Evolutionary conservation across 2,797 vertebrate genomes (phyloP).

Genomic region (Numenius phaeopus): DNA sequence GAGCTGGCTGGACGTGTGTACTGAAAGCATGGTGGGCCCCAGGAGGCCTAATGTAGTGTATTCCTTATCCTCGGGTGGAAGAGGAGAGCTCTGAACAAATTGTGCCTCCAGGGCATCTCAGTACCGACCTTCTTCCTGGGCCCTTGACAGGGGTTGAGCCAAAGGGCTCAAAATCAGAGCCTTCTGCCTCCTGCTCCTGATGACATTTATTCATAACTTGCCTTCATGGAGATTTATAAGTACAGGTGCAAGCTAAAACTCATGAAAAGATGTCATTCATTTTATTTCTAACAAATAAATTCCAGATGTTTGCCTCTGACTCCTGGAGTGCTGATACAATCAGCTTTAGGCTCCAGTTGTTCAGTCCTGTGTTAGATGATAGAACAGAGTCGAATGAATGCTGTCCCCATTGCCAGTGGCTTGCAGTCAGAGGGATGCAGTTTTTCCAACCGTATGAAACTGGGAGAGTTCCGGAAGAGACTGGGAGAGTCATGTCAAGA

Average conservation of each 20-base stretch:
- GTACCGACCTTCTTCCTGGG: neutral
- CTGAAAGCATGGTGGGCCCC: neutral
- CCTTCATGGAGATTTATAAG: constrained; percentile 12
- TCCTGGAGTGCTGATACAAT: neutral
- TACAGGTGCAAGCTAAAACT: constrained; percentile 40
- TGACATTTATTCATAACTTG: constrained; percentile 15
- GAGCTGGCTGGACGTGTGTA: neutral
- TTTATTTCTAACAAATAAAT: constrained; percentile 29
- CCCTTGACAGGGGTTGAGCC: neutral
- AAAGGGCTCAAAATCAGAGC: neutral
- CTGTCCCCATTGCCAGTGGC: neutral
- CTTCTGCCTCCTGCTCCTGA: neutral
- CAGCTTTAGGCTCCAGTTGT: neutral
- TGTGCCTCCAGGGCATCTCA: neutral
- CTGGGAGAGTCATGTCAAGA: neutral
- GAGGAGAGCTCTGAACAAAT: neutral
- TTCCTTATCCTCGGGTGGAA: neutral
- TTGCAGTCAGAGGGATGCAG: neutral
- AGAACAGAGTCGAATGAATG: neutral
- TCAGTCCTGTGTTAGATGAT: neutral
- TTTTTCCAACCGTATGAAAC: neutral
- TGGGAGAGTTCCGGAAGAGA: neutral
- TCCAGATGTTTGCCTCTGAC: constrained; percentile 53
- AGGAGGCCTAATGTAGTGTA: neutral
- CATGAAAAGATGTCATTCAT: constrained; percentile 25